These are phyloP conservation scores for Argentina silus DNA, from an alignment of 2,797 vertebrate species.

Conservation along the genomic window DNA sequence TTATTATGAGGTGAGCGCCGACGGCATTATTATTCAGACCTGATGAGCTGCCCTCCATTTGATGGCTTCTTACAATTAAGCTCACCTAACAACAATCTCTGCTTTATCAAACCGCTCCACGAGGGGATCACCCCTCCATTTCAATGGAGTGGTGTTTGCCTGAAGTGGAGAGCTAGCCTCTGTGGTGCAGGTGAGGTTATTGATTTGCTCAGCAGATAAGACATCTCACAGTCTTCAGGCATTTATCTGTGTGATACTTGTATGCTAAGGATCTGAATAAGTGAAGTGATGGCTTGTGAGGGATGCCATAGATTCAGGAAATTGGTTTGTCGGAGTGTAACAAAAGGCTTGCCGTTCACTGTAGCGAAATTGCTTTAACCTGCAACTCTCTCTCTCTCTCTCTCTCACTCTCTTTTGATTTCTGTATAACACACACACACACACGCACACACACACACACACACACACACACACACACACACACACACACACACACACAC, in stretches of 20 bases:
- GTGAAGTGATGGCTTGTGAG: constrained; percentile 65
- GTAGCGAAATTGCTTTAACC: constrained; percentile 7
- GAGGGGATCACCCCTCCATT: constrained; percentile 47
- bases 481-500: background rate
- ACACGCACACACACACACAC: constrained; percentile 5
- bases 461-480: constrained; percentile 9
- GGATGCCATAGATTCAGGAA: constrained; percentile 67
- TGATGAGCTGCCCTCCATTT: constrained; percentile 68
- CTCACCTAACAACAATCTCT: constrained; percentile 61
- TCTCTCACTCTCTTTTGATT: constrained; percentile 9
- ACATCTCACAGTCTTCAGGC: constrained; percentile 58
- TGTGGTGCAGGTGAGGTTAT: constrained; percentile 34
- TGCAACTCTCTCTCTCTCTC: constrained; percentile 56
- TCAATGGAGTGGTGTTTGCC: constrained; percentile 37
- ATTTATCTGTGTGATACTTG: constrained; percentile 36
- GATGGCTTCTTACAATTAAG: constrained; percentile 71
- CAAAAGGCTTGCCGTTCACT: constrained; percentile 60
- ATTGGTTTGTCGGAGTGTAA: constrained; percentile 70
- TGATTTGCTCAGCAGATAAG: constrained; percentile 66
- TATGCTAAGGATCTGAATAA: constrained; percentile 62
- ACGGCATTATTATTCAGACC: constrained; percentile 73
- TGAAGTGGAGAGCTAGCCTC: constrained; percentile 49
- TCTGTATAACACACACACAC: background rate
- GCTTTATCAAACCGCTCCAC: constrained; percentile 40
- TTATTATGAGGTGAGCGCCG: constrained; percentile 64